Evolutionary conservation across 2,888 invertebrate species (phyloP), one percentile per base, ranked within the genome.

Genomic region (Ariolimax columbianus): DNA sequence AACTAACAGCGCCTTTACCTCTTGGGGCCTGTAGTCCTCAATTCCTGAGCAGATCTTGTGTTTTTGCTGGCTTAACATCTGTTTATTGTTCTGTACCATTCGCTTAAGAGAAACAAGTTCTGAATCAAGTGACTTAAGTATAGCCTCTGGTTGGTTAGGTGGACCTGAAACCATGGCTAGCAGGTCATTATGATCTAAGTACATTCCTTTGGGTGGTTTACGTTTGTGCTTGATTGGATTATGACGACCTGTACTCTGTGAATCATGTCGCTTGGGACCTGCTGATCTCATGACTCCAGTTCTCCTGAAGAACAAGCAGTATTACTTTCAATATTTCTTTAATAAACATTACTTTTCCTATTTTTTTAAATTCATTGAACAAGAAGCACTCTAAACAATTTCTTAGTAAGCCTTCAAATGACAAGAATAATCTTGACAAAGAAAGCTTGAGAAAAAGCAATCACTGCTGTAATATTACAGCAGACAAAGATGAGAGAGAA

Each of bases 41-140:
- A 97, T 95, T 47, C 95, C 95, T 87, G 95, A 94, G 40, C 94
- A 95, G 91, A 95, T 96, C 94, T 97, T 97, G 86, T 97, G 96
- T 94, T 97, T 97, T 93, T 97, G 95, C 75, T 97, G 96, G 92
- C 98, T 97, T 89, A 98, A 96, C 92, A 96, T 96, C 94, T 98
- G 98, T 93, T 98, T 98, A 94, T 98, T 98, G 90, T 97, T 97
- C 94, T 99, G 99, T 84, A 99, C 98, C 98, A 98, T 97, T 96
- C 98, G 96, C 95, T 98, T 98, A 93, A 98, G 96, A 92, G 98
- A 97, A 95, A 97, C 96, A 94, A 98, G 96, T 95, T 98, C 98
- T 94, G 97, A 96, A 95, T 98, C 98, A 96, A 98, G 97, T 92
- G 97, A 96, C 95, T 97, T 97, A 93, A 99, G 96, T 95, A 98